Conservation (phyloP, 2,113 vertebrate genomes). For the Pardalotus punctatus region DNA sequence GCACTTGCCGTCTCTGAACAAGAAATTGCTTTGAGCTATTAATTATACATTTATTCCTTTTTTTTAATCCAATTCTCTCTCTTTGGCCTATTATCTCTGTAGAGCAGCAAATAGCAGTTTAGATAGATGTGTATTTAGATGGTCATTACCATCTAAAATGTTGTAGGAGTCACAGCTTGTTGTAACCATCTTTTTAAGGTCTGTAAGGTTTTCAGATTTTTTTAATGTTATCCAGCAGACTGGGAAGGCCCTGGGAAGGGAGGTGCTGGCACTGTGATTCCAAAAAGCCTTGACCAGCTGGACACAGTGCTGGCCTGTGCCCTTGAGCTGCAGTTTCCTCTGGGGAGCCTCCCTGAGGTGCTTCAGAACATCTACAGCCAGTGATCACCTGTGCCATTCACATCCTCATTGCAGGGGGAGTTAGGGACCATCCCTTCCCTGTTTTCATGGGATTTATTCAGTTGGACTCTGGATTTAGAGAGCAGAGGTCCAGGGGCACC, state of each 20-base stretch:
- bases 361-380: not conserved
- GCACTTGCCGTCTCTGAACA: not conserved
- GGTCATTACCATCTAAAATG: not conserved
- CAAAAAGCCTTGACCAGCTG: not conserved
- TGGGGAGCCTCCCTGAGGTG: not conserved
- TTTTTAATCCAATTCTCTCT: not conserved
- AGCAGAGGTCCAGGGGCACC: not conserved
- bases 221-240: not conserved
- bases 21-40: slow-evolving; percentile 16
- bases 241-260: not conserved
- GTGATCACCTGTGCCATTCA: not conserved
- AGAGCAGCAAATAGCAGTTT: not conserved
- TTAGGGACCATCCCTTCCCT: not conserved
- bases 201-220: not conserved
- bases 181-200: not conserved
- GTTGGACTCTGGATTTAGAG: not conserved
- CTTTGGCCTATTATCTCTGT: not conserved
- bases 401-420: not conserved
- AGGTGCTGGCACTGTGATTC: not conserved
- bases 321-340: not conserved
- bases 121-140: not conserved
- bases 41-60: not conserved
- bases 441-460: not conserved
- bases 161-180: not conserved
- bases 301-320: not conserved